Evolutionary conservation across 2,888 invertebrate genomes (phyloP).

Genomic region (Aphodius granarius): DNA sequence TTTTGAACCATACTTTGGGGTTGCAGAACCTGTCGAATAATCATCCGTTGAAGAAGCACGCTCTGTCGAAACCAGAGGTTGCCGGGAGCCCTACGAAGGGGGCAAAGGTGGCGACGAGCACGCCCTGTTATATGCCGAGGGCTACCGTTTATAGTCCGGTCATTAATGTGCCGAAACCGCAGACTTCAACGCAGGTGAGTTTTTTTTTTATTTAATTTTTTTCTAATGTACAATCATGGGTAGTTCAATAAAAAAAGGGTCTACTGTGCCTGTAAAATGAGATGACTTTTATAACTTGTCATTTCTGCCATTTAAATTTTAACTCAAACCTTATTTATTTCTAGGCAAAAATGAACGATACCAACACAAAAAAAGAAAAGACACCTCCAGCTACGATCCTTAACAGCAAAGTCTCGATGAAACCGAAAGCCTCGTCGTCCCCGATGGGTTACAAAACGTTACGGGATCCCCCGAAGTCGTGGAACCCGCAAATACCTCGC

Average conservation of each 20-base stretch:
- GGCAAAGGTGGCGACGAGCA: conserved; percentile 23
- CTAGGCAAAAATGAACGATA: conserved; percentile 6
- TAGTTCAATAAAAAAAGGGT: too few species aligned
- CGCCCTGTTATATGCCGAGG: conserved; percentile 49
- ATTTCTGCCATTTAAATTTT: too few species aligned
- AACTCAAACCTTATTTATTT: neutral
- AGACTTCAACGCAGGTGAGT: conserved; percentile 18
- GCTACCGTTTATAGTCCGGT: conserved; percentile 39
- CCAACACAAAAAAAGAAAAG: conserved; percentile 38
- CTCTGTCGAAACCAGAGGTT: conserved; percentile 33
- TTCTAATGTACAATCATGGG: too few species aligned
- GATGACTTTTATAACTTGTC: too few species aligned
- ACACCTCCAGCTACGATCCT: conserved; percentile 36
- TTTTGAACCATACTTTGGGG: conserved; percentile 45
- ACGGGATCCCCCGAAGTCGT: conserved; percentile 61
- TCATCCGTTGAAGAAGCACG: conserved; percentile 40
- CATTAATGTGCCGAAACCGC: conserved; percentile 45
- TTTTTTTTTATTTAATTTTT: neutral
- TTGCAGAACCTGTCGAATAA: conserved; percentile 50
- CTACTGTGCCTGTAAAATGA: too few species aligned
- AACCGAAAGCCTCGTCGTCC: conserved; percentile 44
- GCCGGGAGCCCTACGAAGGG: conserved; percentile 11
- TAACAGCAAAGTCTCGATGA: conserved; percentile 36
- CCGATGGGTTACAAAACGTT: conserved; percentile 61
- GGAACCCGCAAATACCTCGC: conserved; percentile 63